Base-by-base conservation (phyloP, 2,888 invertebrate genomes). In the Melinaea menophilus region DNA sequence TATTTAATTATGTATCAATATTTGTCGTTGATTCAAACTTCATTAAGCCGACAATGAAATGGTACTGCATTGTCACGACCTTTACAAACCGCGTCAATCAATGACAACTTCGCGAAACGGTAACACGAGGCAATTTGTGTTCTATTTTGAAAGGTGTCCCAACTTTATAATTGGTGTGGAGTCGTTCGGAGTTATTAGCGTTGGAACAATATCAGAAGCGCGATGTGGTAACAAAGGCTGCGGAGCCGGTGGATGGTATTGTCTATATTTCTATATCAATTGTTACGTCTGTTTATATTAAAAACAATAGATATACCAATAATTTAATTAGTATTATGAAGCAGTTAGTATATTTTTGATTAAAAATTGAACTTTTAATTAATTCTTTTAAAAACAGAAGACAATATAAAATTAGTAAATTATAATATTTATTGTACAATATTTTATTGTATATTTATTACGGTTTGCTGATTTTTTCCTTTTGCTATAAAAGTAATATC, bases 111-210 rank as follows among this genome's bases (percentile, higher is more conserved):
- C 56, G 60, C 54, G 56, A 59, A 57, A 65, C 67, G 65, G 63
- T 51, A 65, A 61, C 65, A 59, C 62, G 61, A 63, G 70, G 71
- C 71, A 73, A 73, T 75, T 74, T 71, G 71, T 67, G 67, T 58
- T 62, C 66, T 65, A 67, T 68, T 69, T 69, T 72, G 74, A 75
- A 74, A 72, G 71, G 72, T 71, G 68, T 69, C 65, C 71, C 69
- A 73, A 75, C 73, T 76, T 77, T 79, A 80, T 86, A 87, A 88
- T 88, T 87, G 85, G 79, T 77, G 81, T 75, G 69, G 77, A 64
- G 65, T 62, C 68, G 66, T 72, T 67, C 71, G 56, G 59, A 62
- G 68, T 71, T 72, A 72, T 72, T 69, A 73, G 65, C 69, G 62
- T 59, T 59, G 64, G 65, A 66, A 73, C 73, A 73, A 73, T 71